Percentiles rank a stretch among this genome's conserved stretches.
These are phyloP conservation scores for Sphyrna mokarran DNA, from an alignment of 2,113 vertebrate genomes.

Conservation along the genomic window DNA sequence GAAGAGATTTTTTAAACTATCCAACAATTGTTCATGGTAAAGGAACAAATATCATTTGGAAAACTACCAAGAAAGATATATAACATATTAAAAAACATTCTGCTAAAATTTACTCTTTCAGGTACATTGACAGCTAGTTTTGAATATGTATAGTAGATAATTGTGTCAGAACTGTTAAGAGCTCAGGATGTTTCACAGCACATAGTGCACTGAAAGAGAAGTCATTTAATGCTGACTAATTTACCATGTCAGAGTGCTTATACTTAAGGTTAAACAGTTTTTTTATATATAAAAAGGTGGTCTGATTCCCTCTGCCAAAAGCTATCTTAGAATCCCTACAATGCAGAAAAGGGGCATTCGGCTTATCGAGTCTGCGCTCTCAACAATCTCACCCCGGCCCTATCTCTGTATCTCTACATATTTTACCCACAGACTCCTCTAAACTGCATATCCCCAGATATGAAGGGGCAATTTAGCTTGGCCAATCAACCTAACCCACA, in stretches of 20 bases:
- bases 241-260: neutral
- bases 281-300: neutral
- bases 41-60: neutral
- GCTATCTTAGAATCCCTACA: too few species aligned
- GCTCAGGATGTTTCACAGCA: neutral
- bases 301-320: neutral
- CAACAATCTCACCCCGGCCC: too few species aligned
- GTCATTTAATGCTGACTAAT: neutral
- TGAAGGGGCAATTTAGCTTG: too few species aligned
- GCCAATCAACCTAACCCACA: too few species aligned
- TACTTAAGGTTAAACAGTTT: neutral
- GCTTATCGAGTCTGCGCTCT: too few species aligned
- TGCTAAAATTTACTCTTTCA: neutral
- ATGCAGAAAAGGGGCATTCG: too few species aligned
- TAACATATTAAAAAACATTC: neutral
- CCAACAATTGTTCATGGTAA: neutral
- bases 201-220: neutral
- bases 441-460: too few species aligned
- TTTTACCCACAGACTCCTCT: too few species aligned
- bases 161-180: neutral
- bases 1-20: neutral
- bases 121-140: neutral
- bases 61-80: too few species aligned
- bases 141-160: neutral
- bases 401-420: too few species aligned